Percentiles rank a stretch among this genome's conserved stretches.
These are phyloP conservation scores for Griposia aprilina DNA, from an alignment of 2,888 invertebrate genomes.

Conservation along the genomic window DNA sequence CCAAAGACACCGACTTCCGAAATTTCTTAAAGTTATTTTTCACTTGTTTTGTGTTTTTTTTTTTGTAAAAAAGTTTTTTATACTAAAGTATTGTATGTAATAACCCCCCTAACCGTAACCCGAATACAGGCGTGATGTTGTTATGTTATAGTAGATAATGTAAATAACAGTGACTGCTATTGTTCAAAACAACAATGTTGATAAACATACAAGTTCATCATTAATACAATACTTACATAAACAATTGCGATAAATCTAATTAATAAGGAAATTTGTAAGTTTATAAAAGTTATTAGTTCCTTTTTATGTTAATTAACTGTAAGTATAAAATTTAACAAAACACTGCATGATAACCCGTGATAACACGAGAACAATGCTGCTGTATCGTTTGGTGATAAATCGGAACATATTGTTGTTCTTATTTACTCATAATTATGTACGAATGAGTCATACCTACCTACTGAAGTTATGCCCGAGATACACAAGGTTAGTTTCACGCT, in stretches of 20 bases:
- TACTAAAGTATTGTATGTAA: no score
- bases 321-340: not conserved
- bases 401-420: slow-evolving; percentile 49
- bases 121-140: not conserved
- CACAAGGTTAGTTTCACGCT: not conserved
- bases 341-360: slow-evolving; percentile 62
- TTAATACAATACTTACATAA: not conserved
- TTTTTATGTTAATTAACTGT: slow-evolving; percentile 20
- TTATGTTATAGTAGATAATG: not conserved
- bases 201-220: not conserved
- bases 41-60: no score
- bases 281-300: slow-evolving; percentile 24
- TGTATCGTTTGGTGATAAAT: slow-evolving; percentile 53
- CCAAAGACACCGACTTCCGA: no score
- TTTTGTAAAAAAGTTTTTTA: no score
- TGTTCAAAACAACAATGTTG: not conserved
- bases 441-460: slow-evolving; percentile 14
- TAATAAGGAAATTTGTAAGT: slow-evolving; percentile 18
- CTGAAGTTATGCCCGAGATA: not conserved
- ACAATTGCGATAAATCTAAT: slow-evolving; percentile 30
- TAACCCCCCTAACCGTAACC: no score
- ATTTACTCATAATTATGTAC: slow-evolving; percentile 26
- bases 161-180: not conserved
- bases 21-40: no score
- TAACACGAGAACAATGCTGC: slow-evolving; percentile 56